Evolutionary conservation across 1,140 invertebrate genomes (phyloP).

Genomic region (Charaxes varanes): DNA sequence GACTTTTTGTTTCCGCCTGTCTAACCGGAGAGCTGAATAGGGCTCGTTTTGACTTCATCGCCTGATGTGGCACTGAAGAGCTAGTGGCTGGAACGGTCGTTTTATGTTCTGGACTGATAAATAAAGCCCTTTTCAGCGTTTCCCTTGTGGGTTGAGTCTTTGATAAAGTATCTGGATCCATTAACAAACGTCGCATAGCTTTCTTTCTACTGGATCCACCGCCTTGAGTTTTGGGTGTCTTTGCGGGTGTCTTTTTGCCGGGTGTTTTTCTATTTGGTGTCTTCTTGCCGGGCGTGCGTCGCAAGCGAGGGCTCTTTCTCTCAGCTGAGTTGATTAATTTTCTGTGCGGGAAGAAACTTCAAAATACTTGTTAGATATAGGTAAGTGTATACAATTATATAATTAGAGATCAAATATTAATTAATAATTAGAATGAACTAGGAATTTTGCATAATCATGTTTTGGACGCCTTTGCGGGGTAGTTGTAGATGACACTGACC

Average conservation of each 20-base stretch:
- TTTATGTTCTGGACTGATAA: slow-evolving; percentile 76
- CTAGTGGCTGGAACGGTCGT: slow-evolving; percentile 46
- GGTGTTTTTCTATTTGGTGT: slow-evolving; percentile 57
- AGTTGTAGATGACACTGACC: no score
- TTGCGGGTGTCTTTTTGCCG: slow-evolving; percentile 62
- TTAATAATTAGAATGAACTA: no score
- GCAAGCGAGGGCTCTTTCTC: slow-evolving; percentile 62
- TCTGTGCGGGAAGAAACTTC: slow-evolving; percentile 69
- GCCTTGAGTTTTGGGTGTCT: slow-evolving; percentile 62
- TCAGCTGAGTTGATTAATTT: slow-evolving; percentile 57
- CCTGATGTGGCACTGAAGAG: slow-evolving; percentile 50
- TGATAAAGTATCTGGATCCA: slow-evolving; percentile 42
- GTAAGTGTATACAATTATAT: neutral
- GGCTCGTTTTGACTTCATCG: slow-evolving; percentile 74
- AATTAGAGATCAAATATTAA: neutral
- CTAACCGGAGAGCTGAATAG: slow-evolving; percentile 74
- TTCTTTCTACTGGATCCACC: slow-evolving; percentile 72
- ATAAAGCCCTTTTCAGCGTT: slow-evolving; percentile 77
- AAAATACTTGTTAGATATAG: slow-evolving; percentile 29
- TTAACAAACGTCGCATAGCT: slow-evolving; percentile 50
- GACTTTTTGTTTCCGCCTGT: slow-evolving; percentile 46
- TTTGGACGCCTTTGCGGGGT: no score
- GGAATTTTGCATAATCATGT: no score
- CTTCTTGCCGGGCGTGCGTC: slow-evolving; percentile 59
- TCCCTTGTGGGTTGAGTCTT: slow-evolving; percentile 62